Percentiles rank a stretch among this genome's conserved stretches.
Evolutionary conservation across 1,140 invertebrate species (phyloP).

Genomic region (Pseudachorutes palmiensis): DNA sequence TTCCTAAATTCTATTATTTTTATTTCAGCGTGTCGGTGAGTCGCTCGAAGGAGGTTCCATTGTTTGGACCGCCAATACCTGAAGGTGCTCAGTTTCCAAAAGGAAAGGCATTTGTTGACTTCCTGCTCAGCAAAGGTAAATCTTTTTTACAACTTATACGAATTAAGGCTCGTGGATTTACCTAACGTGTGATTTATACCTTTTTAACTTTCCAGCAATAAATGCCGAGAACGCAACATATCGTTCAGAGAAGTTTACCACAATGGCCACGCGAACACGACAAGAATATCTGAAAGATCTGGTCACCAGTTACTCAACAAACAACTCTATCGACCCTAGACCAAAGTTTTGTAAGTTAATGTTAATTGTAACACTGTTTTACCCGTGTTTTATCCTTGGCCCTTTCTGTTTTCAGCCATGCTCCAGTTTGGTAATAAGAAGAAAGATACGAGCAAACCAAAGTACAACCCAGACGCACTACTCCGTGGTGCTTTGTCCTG

Average conservation of each 20-base stretch:
- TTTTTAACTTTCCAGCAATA: conserved; percentile 56
- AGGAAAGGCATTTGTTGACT: conserved; percentile 82
- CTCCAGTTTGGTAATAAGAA: conserved; percentile 63
- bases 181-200: background rate
- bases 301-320: conserved; percentile 70
- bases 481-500: conserved; percentile 66
- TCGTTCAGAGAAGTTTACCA: conserved; percentile 90
- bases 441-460: conserved; percentile 56
- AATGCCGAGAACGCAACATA: conserved; percentile 97
- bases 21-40: conserved; percentile 71
- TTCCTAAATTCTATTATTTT: conserved; percentile 30
- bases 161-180: background rate
- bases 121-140: conserved; percentile 78
- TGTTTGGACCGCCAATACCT: conserved; percentile 82
- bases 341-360: conserved; percentile 31
- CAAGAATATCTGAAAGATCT: conserved; percentile 92
- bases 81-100: conserved; percentile 75
- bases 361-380: too few relatives aligned
- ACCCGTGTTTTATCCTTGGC: background rate
- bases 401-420: conserved; percentile 42
- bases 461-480: conserved; percentile 57
- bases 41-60: conserved; percentile 87
- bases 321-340: conserved; percentile 62
- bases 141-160: background rate
- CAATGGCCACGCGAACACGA: conserved; percentile 90